Percentiles rank a stretch among this genome's conserved stretches.
Evolutionary conservation across 2,888 invertebrate genomes (phyloP).

Genomic region (Acholoe squamosa): DNA sequence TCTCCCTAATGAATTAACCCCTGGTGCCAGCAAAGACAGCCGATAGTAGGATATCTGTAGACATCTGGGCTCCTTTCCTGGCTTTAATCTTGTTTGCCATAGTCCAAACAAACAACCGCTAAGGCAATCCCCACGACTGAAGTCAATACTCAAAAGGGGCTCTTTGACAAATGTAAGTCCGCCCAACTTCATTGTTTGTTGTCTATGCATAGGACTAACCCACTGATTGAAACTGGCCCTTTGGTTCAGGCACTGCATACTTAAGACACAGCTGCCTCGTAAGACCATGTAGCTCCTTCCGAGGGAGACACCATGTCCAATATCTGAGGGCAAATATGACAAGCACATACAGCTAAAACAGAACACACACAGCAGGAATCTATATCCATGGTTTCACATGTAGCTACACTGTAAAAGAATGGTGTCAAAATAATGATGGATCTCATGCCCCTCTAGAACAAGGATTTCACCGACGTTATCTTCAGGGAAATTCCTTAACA

Average conservation of each 20-base stretch:
- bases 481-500: no score
- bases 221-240: background rate
- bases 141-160: background rate
- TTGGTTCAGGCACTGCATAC: no score
- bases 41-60: background rate
- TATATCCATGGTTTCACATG: no score
- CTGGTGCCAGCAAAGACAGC: background rate
- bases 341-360: background rate
- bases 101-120: background rate
- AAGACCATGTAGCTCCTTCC: background rate
- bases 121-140: background rate
- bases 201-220: background rate
- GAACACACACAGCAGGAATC: no score
- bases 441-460: no score
- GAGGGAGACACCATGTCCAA: background rate
- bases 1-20: slow-evolving; percentile 21
- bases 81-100: background rate
- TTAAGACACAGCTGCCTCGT: background rate
- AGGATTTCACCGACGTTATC: no score
- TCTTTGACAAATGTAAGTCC: background rate
- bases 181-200: background rate
- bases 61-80: background rate
- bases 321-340: background rate
- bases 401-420: no score
- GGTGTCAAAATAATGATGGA: no score